phyloP scores from a whole-genome alignment of 1,140 invertebrate species.

The Macrocentrus cingulum region DNA sequence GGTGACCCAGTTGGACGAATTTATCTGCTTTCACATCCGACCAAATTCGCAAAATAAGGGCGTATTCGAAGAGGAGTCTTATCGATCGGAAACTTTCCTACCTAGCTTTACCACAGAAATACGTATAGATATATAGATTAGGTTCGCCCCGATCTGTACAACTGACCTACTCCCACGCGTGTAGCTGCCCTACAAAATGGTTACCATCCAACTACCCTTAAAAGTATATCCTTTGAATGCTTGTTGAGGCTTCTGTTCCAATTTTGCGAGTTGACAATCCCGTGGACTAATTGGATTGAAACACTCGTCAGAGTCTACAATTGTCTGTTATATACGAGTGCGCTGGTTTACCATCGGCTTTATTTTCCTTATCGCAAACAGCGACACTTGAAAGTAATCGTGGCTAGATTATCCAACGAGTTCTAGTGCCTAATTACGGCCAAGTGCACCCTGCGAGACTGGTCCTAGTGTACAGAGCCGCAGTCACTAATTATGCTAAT shows the following conservation, averaged over 20 bases:
- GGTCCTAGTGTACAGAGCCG: slow-evolving; percentile 1
- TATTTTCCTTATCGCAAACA: too few species aligned
- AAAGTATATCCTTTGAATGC: neutral
- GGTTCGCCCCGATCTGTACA: slow-evolving; percentile 30
- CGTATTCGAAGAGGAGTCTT: neutral
- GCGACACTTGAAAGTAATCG: too few species aligned
- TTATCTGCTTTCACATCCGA: too few species aligned
- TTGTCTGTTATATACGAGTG: too few species aligned
- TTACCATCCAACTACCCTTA: slow-evolving; percentile 6
- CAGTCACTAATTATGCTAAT: slow-evolving; percentile 18
- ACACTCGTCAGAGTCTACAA: too few species aligned
- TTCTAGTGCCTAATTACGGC: slow-evolving; percentile 1
- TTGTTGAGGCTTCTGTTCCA: neutral
- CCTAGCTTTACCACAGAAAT: slow-evolving; percentile 14
- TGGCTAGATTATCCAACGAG: neutral
- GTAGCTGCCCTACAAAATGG: slow-evolving; percentile 16
- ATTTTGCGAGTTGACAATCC: neutral
- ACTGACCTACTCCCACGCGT: slow-evolving; percentile 44
- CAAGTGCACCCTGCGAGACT: slow-evolving; percentile 12
- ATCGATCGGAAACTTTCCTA: slow-evolving; percentile 16
- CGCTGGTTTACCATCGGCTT: too few species aligned
- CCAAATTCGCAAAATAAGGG: neutral
- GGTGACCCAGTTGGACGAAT: too few species aligned
- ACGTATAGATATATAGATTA: slow-evolving; percentile 9
- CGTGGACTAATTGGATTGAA: neutral